Evolutionary conservation across 2,888 invertebrate genomes (phyloP).

Genomic region (Oxycera nigricornis): DNA sequence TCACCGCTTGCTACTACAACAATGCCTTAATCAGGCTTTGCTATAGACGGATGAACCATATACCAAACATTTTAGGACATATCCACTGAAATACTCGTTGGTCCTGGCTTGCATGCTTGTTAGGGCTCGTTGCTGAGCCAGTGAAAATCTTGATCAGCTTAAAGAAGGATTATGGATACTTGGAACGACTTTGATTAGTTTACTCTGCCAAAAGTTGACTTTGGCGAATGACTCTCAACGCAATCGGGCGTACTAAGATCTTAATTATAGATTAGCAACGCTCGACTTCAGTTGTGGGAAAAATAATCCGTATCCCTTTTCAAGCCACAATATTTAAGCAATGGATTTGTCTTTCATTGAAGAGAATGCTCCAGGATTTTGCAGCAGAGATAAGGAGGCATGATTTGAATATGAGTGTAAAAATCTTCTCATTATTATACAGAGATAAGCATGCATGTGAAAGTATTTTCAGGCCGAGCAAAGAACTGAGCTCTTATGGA

Average conservation of each 20-base stretch:
- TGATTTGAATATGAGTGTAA: too few relatives aligned
- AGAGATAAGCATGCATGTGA: too few relatives aligned
- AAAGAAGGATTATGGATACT: conserved; percentile 30
- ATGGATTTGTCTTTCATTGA: background rate
- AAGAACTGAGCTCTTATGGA: too few relatives aligned
- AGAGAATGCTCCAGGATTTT: background rate
- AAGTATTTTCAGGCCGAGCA: too few relatives aligned
- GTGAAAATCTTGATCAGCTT: conserved; percentile 20
- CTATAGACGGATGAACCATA: too few relatives aligned
- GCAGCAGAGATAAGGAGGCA: background rate
- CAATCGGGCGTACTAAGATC: background rate
- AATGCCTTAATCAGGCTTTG: too few relatives aligned
- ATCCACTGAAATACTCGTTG: background rate
- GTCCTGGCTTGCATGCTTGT: background rate
- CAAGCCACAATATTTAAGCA: background rate
- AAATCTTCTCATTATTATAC: too few relatives aligned
- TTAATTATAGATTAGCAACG: conserved; percentile 25
- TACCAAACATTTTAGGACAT: too few relatives aligned
- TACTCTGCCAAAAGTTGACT: background rate
- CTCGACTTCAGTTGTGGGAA: background rate
- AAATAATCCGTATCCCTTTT: background rate
- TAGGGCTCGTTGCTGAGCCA: background rate
- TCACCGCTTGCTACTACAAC: too few relatives aligned
- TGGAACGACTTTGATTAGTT: conserved; percentile 29
- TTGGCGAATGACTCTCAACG: background rate